phyloP scores from a whole-genome alignment of 2,113 vertebrate genomes.

The Lichenostomus cassidix region DNA sequence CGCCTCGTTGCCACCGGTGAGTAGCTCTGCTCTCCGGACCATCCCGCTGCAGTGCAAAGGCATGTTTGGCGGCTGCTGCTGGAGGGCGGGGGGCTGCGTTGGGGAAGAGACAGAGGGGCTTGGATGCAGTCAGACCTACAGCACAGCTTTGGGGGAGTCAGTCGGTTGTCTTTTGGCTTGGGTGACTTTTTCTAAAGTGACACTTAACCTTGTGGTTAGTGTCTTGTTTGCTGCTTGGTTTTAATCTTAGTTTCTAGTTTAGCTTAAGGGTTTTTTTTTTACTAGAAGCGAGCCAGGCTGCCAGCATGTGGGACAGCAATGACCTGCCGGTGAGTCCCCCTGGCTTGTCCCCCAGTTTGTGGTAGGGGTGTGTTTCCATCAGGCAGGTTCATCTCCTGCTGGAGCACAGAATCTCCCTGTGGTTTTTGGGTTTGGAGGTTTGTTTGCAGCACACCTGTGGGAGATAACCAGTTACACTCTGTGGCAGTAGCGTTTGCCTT shows the following conservation, averaged over 20 bases:
- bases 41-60: not conserved
- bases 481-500: rapidly evolving
- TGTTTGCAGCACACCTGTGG: not conserved
- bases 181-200: not conserved
- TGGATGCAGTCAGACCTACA: not conserved
- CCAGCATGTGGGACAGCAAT: not conserved
- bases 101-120: not conserved
- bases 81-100: not conserved
- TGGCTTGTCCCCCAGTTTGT: no score
- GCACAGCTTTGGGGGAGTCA: rapidly evolving
- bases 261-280: not conserved
- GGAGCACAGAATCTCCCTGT: not conserved
- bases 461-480: rapidly evolving
- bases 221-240: not conserved
- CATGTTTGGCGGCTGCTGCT: not conserved
- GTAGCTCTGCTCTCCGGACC: not conserved
- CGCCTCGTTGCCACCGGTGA: not conserved
- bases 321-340: rapidly evolving
- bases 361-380: rapidly evolving
- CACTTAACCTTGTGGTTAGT: not conserved
- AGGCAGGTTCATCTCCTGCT: rapidly evolving
- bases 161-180: not conserved
- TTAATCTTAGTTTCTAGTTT: not conserved
- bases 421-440: not conserved
- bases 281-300: not conserved